phyloP scores from a whole-genome alignment of 2,797 vertebrate genomes.

The Crypturellus tataupa region DNA sequence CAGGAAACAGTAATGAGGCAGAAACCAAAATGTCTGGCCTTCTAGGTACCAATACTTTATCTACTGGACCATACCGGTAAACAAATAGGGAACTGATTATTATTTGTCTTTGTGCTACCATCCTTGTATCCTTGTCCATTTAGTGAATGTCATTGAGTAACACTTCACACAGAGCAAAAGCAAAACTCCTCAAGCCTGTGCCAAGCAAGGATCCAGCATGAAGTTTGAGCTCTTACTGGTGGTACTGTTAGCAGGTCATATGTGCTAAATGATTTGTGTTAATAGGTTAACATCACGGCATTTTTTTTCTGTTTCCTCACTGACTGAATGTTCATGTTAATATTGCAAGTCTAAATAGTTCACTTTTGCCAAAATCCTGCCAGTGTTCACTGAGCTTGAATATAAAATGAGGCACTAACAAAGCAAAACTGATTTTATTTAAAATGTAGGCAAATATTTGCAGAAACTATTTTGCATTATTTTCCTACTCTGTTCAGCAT shows the following conservation, averaged over 20 bases:
- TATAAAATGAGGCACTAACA: conserved; percentile 19
- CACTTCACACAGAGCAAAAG: neutral
- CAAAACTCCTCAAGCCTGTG: neutral
- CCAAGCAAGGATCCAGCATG: neutral
- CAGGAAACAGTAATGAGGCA: neutral
- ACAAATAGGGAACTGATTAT: neutral
- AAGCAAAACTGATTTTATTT: conserved; percentile 37
- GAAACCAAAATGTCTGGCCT: neutral
- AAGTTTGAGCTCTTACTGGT: neutral
- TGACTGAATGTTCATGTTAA: neutral
- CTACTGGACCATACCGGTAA: neutral
- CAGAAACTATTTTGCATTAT: conserved; percentile 42
- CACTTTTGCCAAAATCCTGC: conserved; percentile 12
- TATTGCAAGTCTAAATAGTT: neutral
- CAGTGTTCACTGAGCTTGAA: neutral
- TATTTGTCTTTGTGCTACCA: neutral
- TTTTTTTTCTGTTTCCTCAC: neutral
- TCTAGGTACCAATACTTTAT: neutral
- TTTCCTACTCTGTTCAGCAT: conserved; percentile 35
- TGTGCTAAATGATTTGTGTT: neutral
- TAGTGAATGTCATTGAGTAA: neutral
- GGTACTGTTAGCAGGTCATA: neutral
- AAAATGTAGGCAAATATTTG: conserved; percentile 37
- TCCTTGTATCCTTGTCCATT: neutral
- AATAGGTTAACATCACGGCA: neutral